Base-by-base conservation (phyloP, 1,140 invertebrate species). In the Penaeus indicus region DNA sequence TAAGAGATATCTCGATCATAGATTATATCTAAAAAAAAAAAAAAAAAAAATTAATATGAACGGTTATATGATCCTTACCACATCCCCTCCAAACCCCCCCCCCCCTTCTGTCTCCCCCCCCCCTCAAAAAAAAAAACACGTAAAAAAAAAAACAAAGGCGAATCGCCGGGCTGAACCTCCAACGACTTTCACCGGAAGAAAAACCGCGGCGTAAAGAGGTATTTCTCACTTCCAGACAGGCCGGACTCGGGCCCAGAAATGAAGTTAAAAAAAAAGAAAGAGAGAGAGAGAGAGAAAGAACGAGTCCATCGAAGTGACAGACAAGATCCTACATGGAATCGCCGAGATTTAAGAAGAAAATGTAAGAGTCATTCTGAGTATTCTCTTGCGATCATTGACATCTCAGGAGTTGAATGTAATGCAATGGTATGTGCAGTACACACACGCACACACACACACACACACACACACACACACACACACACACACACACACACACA, bases 391-490 rank as follows among this genome's bases (percentile, higher is more conserved):
- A 32, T 18, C 10, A 0, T 32, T 10, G n/a, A 25, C 67, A n/a
- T 18, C n/a, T 69, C 5, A 1, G 67, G 13, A 69, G 10, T n/a
- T 3, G 67, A 32, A 21, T 25, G n/a, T n/a, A 8, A n/a, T 69
- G n/a, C 67, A 13, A 11, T 69, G n/a, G 67, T 69, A 54, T 54
- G 64, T 5, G 19, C 79, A 80, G 42, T 75, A 84, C 61, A 84
- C 61, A 84, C 61, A 84, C 61, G 75, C 61, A 84, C 61, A 84
- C 75, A 84, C 75, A 84, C 75, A 84, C 75, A 84, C 75, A 84
- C 75, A 84, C 75, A 84, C 75, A 72, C 75, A 62, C 75, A 62
- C 75, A 42, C 75, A 62, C 75, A 42, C 75, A 62, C 75, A 42
- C 75, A 62, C 75, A 62, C 75, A 62, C 75, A 62, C 61, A 62